Evolutionary conservation across 2,113 vertebrate species (phyloP).

Genomic region (Ascaphus truei): DNA sequence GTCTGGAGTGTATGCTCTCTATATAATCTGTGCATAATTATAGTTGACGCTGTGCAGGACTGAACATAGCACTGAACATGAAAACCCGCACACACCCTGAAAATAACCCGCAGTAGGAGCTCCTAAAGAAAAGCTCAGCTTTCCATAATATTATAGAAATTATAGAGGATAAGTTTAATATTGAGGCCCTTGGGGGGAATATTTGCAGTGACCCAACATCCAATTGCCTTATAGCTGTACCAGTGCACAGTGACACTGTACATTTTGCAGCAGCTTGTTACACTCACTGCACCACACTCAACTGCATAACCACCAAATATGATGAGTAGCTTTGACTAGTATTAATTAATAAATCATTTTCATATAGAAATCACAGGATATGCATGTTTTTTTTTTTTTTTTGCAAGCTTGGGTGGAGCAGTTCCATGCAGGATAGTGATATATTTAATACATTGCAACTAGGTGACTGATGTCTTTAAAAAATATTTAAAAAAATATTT

Average conservation of each 20-base stretch:
- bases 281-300: too few relatives aligned
- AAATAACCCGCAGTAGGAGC: background rate
- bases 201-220: background rate
- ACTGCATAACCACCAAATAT: too few relatives aligned
- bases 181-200: background rate
- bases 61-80: background rate
- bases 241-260: background rate
- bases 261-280: too few relatives aligned
- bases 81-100: background rate
- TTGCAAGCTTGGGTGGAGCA: too few relatives aligned
- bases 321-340: too few relatives aligned
- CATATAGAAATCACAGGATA: too few relatives aligned
- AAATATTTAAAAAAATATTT: too few relatives aligned
- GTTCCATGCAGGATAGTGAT: too few relatives aligned
- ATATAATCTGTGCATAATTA: background rate
- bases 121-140: slow-evolving; percentile 16
- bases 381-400: too few relatives aligned
- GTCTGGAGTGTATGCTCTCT: background rate
- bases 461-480: too few relatives aligned
- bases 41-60: background rate
- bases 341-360: too few relatives aligned
- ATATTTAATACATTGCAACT: too few relatives aligned
- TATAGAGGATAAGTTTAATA: slow-evolving; percentile 6
- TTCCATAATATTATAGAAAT: slow-evolving; percentile 10
- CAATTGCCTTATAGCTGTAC: background rate